phyloP scores from a whole-genome alignment of 2,888 invertebrate genomes.

The Drosophila siamana region DNA sequence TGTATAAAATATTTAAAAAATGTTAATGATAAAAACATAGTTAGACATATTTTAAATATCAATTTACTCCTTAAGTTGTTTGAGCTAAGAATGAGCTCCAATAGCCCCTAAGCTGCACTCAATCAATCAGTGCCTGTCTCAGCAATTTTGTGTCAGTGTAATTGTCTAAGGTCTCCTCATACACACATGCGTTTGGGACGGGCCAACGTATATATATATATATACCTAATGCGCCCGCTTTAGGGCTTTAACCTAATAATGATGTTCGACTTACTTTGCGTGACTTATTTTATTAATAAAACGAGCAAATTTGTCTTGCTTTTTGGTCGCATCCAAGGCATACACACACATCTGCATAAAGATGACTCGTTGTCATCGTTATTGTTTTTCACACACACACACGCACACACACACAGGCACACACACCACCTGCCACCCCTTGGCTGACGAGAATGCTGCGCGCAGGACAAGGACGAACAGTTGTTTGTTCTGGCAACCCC shows the following conservation, averaged over 20 bases:
- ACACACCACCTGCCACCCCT: background rate
- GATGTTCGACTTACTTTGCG: constrained; percentile 81
- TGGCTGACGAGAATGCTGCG: constrained; percentile 2
- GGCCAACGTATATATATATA: background rate
- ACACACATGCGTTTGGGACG: background rate
- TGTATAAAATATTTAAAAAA: background rate
- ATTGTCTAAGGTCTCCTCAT: background rate
- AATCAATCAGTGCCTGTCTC: background rate
- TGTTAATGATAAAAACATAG: too few species aligned
- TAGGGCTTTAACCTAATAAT: constrained; percentile 82
- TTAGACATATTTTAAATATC: too few species aligned
- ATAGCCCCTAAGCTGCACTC: too few species aligned
- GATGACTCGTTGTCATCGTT: constrained; percentile 35
- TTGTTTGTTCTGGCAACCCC: constrained; percentile 47
- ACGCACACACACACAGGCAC: background rate
- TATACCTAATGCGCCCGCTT: constrained; percentile 72
- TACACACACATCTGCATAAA: constrained; percentile 18
- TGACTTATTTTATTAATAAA: constrained; percentile 82
- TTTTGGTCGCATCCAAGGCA: constrained; percentile 68
- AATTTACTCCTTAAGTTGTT: too few species aligned
- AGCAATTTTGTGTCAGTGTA: constrained; percentile 16
- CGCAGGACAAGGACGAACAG: constrained; percentile 59
- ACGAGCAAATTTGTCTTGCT: constrained; percentile 82
- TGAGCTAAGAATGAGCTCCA: too few species aligned
- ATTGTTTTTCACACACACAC: constrained; percentile 38